Base-by-base conservation (phyloP, 2,113 vertebrate genomes). In the Brachyhypopomus occidentalis region DNA sequence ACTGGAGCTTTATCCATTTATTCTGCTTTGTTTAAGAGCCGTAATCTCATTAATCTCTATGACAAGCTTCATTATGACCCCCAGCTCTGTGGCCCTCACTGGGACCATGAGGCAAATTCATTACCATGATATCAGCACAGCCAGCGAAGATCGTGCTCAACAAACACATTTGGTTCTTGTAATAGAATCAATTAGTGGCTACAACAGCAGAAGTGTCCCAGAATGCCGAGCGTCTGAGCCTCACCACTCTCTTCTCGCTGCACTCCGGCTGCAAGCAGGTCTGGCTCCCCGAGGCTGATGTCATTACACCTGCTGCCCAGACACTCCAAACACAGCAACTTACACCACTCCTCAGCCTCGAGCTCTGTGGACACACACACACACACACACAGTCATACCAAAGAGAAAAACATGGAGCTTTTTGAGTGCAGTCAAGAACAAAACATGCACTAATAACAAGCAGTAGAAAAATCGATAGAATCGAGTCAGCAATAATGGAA, bases 341-440 rank as follows among this genome's bases (percentile, higher is more conserved):
- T 99, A 89, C 96, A 99, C 98, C 98, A 99, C 81, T 99, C 97
- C 88, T 99, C 98, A 0, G 98, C 97, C 88, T 99, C 98, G 88
- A 99, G 92, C 89, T 99, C 98, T 99, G 92, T 83, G 80, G 66
- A 87, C 30, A 84, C 25, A 73, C 45, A 71, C 67, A 86, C 48
- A 86, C 66, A 80, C 75, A 73, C 80, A 80, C 69, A 79, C 19
- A 36, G 16, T 84, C 41, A 79, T 62, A 72, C 79, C 58, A 22
- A 52, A 52, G 45, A 14, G 5, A 52, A 52, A 52, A 12, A 14
- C 45, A 14, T 52, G 45, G 8, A 52, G 78, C 80, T 83, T 38
- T 59, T 79, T 58, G 34, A 77, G 80, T 81, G 80, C 41, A 75
- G 78, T 27, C 66, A 45, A 60, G 19, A 2, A 75, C 58, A 83